Percentiles rank a stretch among this genome's conserved stretches.
Evolutionary conservation across 1,140 invertebrate species (phyloP).

Genomic region (Plodia interpunctella): DNA sequence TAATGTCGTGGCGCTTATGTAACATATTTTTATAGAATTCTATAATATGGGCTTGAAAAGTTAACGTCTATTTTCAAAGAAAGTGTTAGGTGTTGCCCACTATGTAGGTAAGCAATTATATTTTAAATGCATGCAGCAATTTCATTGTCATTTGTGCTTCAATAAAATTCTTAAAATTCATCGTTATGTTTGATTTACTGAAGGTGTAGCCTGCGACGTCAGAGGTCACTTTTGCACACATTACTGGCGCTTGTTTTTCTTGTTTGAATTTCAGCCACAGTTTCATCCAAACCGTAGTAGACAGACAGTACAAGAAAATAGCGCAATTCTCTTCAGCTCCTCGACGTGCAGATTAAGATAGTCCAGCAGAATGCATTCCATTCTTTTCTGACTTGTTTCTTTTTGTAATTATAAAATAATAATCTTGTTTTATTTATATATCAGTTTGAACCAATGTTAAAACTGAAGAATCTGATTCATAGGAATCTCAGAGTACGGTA

Average conservation of each 20-base stretch:
- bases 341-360: background rate
- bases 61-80: constrained; percentile 27
- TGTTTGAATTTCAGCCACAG: constrained; percentile 49
- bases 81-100: constrained; percentile 33
- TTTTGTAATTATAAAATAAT: background rate
- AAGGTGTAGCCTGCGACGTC: constrained; percentile 5
- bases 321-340: background rate
- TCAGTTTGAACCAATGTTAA: too few relatives aligned
- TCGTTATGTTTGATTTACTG: constrained; percentile 37
- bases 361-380: too few relatives aligned
- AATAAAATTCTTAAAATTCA: constrained; percentile 44
- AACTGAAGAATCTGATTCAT: too few relatives aligned
- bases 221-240: constrained; percentile 54
- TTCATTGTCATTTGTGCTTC: constrained; percentile 66
- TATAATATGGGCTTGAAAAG: constrained; percentile 29
- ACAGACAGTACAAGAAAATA: background rate
- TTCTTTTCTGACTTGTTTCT: background rate
- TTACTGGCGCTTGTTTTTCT: constrained; percentile 48
- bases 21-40: constrained; percentile 49
- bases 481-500: too few relatives aligned
- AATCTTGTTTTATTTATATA: too few relatives aligned
- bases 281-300: background rate
- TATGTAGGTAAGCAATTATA: constrained; percentile 55
- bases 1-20: constrained; percentile 28
- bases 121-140: constrained; percentile 56